A percentile compares a stretch with the other conserved stretches of the same genome.
Evolutionary conservation across 2,113 vertebrate genomes (phyloP).

Genomic region (Herpetotheres cachinnans): DNA sequence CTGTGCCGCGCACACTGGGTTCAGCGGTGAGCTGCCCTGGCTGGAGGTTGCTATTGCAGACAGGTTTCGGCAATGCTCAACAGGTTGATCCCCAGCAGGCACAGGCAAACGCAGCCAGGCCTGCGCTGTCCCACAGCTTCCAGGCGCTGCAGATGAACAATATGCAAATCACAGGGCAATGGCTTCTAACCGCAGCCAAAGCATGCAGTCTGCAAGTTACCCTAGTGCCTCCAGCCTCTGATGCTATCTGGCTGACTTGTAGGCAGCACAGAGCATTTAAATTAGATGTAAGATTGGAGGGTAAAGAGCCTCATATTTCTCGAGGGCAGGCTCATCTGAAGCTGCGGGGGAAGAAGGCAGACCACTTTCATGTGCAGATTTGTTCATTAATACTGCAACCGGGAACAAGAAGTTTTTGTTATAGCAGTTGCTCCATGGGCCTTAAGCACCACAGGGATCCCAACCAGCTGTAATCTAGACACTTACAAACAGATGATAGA

Average conservation of each 20-base stretch:
- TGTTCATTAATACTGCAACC: background rate
- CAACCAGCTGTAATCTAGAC: background rate
- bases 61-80: background rate
- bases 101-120: background rate
- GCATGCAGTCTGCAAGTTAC: background rate
- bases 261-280: background rate
- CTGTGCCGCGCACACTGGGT: background rate
- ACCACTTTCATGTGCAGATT: background rate
- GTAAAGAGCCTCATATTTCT: background rate
- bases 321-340: background rate
- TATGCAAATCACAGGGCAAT: background rate
- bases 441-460: background rate
- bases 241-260: background rate
- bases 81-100: no score
- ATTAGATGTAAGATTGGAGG: no score
- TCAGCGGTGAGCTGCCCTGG: background rate
- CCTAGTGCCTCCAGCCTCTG: rapidly evolving
- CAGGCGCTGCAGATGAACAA: background rate
- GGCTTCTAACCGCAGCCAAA: background rate
- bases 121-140: background rate
- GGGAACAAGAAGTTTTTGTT: background rate
- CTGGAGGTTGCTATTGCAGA: background rate
- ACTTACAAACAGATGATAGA: background rate
- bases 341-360: background rate
- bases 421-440: background rate